Conservation (phyloP, 2,888 invertebrate species). For the Trichopoda pennipes region DNA sequence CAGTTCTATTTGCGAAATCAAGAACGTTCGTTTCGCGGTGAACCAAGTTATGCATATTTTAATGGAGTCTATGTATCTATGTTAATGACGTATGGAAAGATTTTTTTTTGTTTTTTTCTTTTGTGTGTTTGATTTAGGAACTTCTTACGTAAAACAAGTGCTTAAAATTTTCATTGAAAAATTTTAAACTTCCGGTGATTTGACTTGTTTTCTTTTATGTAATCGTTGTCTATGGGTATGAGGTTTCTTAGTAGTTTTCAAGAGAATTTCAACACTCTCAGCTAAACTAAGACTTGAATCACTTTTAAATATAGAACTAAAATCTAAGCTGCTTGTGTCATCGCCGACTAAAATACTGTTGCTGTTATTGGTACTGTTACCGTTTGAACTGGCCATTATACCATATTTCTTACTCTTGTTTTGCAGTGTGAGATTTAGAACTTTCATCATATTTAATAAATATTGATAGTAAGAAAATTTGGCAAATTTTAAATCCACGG, state of each 20-base stretch:
- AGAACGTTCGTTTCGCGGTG: background rate
- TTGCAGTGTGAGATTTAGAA: conserved; percentile 59
- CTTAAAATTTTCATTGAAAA: no score
- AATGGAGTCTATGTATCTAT: background rate
- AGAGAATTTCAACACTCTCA: conserved; percentile 57
- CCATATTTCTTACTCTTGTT: conserved; percentile 26
- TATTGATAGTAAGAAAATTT: conserved; percentile 74
- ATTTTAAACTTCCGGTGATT: conserved; percentile 14
- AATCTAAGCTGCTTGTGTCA: conserved; percentile 55
- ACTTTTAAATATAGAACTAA: conserved; percentile 46
- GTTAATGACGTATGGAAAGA: background rate
- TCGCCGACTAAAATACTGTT: conserved; percentile 18
- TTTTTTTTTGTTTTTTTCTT: background rate
- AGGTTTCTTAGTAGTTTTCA: conserved; percentile 39
- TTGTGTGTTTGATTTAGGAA: no score
- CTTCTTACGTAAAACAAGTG: background rate
- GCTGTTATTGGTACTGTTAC: background rate
- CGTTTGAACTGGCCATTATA: background rate
- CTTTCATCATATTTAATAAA: conserved; percentile 72
- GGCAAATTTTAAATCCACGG: conserved; percentile 73
- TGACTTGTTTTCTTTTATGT: conserved; percentile 4
- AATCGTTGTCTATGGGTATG: background rate
- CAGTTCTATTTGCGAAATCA: no score
- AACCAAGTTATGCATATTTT: conserved; percentile 21
- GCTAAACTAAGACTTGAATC: conserved; percentile 51